Conservation (phyloP, 1,140 invertebrate species). For the Andricus grossulariae region DNA sequence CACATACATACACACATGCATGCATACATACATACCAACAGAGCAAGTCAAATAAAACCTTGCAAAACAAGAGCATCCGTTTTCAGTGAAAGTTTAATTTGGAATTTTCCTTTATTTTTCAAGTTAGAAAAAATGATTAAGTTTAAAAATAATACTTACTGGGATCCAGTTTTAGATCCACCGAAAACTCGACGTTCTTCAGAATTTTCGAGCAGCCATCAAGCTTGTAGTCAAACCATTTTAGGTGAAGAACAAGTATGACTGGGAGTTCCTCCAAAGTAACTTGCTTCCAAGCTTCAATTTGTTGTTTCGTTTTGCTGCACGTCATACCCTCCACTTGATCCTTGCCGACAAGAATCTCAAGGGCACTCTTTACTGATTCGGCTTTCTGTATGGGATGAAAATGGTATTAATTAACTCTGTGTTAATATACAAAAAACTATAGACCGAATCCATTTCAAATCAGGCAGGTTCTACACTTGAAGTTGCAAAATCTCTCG, state of each 20-base stretch:
- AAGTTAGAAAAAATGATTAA: conserved; percentile 1
- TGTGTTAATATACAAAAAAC: background rate
- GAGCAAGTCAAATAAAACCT: too few species aligned
- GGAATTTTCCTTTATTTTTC: too few species aligned
- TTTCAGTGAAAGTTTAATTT: too few species aligned
- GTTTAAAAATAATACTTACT: conserved; percentile 80
- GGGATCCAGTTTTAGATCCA: conserved; percentile 92
- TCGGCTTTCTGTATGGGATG: conserved; percentile 83
- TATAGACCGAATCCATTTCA: too few species aligned
- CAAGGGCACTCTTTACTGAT: conserved; percentile 90
- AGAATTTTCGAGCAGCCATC: conserved; percentile 93
- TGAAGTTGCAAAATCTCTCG: too few species aligned
- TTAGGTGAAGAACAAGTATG: conserved; percentile 90
- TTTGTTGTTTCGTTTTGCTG: conserved; percentile 86
- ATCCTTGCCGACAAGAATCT: conserved; percentile 88
- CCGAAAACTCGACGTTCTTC: conserved; percentile 91
- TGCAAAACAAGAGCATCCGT: too few species aligned
- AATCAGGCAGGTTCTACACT: too few species aligned
- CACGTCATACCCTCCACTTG: conserved; percentile 90
- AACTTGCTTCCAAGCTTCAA: conserved; percentile 91
- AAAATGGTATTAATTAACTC: conserved; percentile 52
- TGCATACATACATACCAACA: too few species aligned
- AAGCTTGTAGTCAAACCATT: conserved; percentile 91
- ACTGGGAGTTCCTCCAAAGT: conserved; percentile 91
- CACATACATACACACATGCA: too few species aligned